Base-by-base conservation (phyloP, 23 tunicate genomes). In the Trididemnum nubilum region DNA sequence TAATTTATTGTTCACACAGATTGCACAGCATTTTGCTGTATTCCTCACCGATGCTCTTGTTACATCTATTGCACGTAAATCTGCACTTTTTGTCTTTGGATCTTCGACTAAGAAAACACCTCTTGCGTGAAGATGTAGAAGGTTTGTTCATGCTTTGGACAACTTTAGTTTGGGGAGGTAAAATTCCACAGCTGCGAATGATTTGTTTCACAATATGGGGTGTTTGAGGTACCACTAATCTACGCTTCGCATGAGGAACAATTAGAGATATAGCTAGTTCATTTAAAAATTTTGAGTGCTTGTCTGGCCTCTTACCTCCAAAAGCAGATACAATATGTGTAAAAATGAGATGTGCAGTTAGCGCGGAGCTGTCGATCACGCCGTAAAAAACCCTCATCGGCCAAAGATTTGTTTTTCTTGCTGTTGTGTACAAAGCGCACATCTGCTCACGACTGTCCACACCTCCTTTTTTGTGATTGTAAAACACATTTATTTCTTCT, bases 131-230 rank as follows among this genome's bases (percentile, higher is more conserved):
- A 36, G 59, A 73, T 73, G 28, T 5, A 73, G 59, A 59, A 73
- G 37, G 59, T 59, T 39, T 58, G 79, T 30, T 73, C 59, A 49
- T 73, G 79, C 39, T 73, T 73, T 73, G 79, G 30, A 73, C 61
- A 73, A 28, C 58, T 73, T 58, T 9, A 73, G 59, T 25, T 40
- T 5, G 32, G 37, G 37, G 26, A 19, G 79, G 58, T 73, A 73
- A 73, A 73, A 73, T 73, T 28, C 79, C 61, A 33, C 60, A 73
- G 79, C 59, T 73, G 58, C 79, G 26, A 73, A 73, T 73, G 61
- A 73, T 73, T 73, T 73, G 79, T 49, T 73, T 73, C 79, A 73
- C 79, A 73, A n/a, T 59, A 25, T 73, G 79, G 39, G 59, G 79
- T 73, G 79, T 73, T 73, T 38, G 58, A 73, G 61, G 79, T 73